Base-by-base conservation (phyloP, 23 tunicate species). In the Ascidia mentula region DNA sequence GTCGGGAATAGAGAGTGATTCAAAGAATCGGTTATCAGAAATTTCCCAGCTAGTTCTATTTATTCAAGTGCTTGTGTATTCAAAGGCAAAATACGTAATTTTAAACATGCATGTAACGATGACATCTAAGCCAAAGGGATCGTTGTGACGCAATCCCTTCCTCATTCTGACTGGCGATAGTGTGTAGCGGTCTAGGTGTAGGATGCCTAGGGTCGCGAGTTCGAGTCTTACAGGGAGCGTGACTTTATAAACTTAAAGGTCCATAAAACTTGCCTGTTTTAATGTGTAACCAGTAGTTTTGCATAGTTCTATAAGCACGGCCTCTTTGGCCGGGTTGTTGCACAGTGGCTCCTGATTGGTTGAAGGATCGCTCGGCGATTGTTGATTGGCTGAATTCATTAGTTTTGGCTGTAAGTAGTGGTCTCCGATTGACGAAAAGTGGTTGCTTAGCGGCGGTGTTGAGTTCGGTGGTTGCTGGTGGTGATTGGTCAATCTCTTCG, bases 251-350 rank as follows among this genome's bases (percentile, higher is more conserved):
- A n/a, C n/a, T n/a, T n/a, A n/a, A n/a, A n/a, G n/a, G n/a, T n/a
- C n/a, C n/a, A n/a, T n/a, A n/a, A n/a, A n/a, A 26, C 34, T 42
- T 28, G 84, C 98, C 89, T 93, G 98, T 71, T 85, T 93, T 30
- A 93, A 31, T 28, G 89, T 40, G 60, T 93, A 93, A 8, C 98
- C 98, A 38, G 98, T 93, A 8, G 73, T 76, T 37, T 82, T 69
- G 73, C 94, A 93, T 12, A 93, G 88, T 37, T 79, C 87, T 31
- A 76, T 61, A 34, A 93, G 75, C 6, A 82, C 93, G 1, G 77
- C 79, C 72, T 84, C 98, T 73, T 93, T 93, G 0, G 93, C 94
- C n/a, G 98, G 98, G 73, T 93, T 85, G 59, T 77, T 85, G 79
- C 89, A 79, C 22, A 93, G 81, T 65, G 90, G 89, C 46, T 93